Base-by-base conservation (phyloP, 2,797 vertebrate genomes). In the Coreius guichenoti region DNA sequence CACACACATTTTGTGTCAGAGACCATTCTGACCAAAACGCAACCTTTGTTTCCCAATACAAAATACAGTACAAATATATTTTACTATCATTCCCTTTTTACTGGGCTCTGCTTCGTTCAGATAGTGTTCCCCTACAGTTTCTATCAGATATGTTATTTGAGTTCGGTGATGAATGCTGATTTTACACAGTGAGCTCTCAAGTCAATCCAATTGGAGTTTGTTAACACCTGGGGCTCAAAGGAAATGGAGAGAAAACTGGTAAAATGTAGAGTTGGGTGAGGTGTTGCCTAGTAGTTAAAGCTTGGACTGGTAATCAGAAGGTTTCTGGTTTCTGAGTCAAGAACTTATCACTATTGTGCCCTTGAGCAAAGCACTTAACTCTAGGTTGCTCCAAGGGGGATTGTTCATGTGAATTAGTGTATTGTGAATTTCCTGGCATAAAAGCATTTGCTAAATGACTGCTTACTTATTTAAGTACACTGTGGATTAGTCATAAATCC, bases 181-280 rank as follows among this genome's bases (percentile, higher is more conserved):
- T 92, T 93, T 78, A 89, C 90, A 83, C 80, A 91, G 87, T 89
- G 90, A 92, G 88, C 90, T 80, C 87, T 88, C 61, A 80, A 92
- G 89, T 90, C 81, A 87, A 87, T 90, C 86, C 90, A 88, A 86
- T 92, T 89, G 91, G 84, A 88, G 87, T 87, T 92, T 83, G 90
- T 91, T 88, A 93, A 92, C 89, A 89, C 85, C 85, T 83, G 73
- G 86, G 82, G 88, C 89, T 84, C 82, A 45, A 84, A 90, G 81
- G 85, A 91, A 89, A 86, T 84, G 70, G 17, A 84, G 21, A 67
- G 74, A 54, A 77, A 81, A 87, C 78, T 58, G 86, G 87, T 79
- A 76, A 86, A 83, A 80, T 80, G 16, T 1, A 12, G 45, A 73
- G 74, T 43, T 87, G 89, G 88, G 87, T 79, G 39, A 39, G 17